These are phyloP conservation scores for Cinara cedri DNA, from an alignment of 2,888 invertebrate genomes.

Conservation along the genomic window DNA sequence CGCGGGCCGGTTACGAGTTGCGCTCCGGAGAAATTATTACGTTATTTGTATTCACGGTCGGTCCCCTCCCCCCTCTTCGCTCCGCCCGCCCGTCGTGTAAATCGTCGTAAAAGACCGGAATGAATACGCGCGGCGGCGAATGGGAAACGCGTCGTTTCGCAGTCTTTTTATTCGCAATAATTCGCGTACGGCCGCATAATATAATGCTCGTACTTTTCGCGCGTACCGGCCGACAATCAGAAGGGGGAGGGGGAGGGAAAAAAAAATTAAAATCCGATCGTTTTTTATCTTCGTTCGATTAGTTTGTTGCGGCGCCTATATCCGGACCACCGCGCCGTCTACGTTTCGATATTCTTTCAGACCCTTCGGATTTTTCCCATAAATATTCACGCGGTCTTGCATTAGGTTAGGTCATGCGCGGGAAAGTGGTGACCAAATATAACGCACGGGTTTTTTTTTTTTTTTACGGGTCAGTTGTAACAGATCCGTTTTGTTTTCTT, in stretches of 20 bases:
- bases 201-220: background rate
- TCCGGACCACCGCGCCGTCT: no score
- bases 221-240: background rate
- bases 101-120: slow-evolving; percentile 31
- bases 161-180: slow-evolving; percentile 17
- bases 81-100: background rate
- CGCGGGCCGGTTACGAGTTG: background rate
- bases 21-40: slow-evolving; percentile 36
- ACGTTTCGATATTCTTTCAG: no score
- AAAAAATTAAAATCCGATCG: background rate
- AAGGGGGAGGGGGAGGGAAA: background rate
- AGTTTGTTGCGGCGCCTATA: no score
- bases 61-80: background rate
- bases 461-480: no score
- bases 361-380: no score
- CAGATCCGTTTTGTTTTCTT: no score
- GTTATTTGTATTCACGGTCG: slow-evolving; percentile 43
- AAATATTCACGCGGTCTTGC: no score
- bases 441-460: no score
- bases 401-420: no score
- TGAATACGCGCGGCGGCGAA: background rate
- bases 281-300: background rate
- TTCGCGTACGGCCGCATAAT: background rate
- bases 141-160: background rate
- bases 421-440: no score